Evolutionary conservation across 30 jellyfish, hydroid and myxozoan species (phyloP).

Genomic region (Chironex yamaguchii): DNA sequence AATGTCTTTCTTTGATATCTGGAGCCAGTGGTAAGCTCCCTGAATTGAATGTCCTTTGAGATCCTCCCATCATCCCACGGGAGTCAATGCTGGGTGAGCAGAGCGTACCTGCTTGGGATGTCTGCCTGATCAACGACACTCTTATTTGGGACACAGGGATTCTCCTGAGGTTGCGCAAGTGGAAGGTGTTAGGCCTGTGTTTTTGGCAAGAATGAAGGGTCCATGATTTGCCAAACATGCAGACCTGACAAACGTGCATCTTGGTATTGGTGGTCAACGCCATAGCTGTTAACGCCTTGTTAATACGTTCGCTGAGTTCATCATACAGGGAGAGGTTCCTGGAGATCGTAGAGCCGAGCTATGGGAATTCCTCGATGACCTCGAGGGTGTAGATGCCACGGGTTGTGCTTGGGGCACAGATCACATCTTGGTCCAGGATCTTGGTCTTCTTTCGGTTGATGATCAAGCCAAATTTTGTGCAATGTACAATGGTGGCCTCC

Average conservation of each 20-base stretch:
- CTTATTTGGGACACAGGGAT: background rate
- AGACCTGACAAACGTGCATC: background rate
- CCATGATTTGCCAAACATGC: background rate
- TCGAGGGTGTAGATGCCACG: background rate
- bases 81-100: background rate
- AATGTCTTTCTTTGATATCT: background rate
- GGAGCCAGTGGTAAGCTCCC: background rate
- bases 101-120: background rate
- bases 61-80: background rate
- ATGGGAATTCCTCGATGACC: background rate
- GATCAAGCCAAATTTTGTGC: slow-evolving; percentile 5
- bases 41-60: background rate
- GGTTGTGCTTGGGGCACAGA: background rate
- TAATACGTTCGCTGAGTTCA: background rate
- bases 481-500: background rate
- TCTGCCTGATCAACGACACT: background rate
- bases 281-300: background rate
- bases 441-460: background rate
- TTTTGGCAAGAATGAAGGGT: background rate
- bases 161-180: background rate
- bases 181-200: slow-evolving; percentile 5
- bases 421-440: background rate
- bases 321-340: background rate
- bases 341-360: background rate
- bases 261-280: background rate